Base-by-base conservation (phyloP, 2,888 invertebrate species). In the Lithophane ornitopus region DNA sequence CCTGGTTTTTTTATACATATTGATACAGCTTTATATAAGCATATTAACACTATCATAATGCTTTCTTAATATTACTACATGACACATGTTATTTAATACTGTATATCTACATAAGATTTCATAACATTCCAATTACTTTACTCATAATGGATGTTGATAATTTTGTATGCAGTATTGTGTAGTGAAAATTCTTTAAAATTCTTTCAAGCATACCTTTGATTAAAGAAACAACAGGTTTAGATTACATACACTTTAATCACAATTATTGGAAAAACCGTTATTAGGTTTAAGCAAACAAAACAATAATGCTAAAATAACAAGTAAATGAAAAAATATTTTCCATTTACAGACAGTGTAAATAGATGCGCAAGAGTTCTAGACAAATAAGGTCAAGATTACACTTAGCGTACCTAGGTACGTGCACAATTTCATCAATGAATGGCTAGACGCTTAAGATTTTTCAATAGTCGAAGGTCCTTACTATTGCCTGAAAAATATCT, bases 311-410 rank as follows among this genome's bases (percentile, higher is more conserved):
- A 52, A 22, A 41, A 16, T 12, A 28, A 11, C 8, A 66, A 22
- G 26, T 14, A 67, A 26, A 66, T 22, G 1, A 41, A 28, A 26
- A 49, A 28, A 71, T 9, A 68, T n/a, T 14, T n/a, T 54, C 16
- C 9, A 19, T 7, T 14, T 6, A 26, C 44, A 54, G 28, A 34
- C 14, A 2, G 52, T 63, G 19, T 44, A 46, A 63, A 59, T 41
- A 72, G 41, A 34, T 75, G 67, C 61, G 63, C 62, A 74, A 56
- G 65, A 66, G 28, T 69, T 79, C 52, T 22, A 76, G 26, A 71
- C 58, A 66, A 76, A 82, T 80, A 82, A 82, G 84, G 85, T 85
- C 80, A 85, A 76, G 59, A 77, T 54, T 59, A 76, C 56, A 61
- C 54, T 61, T 58, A 62, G 68, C 11, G 56, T 72, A 28, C 54